These are phyloP conservation scores for Saccostrea cuccullata DNA, from an alignment of 1,140 invertebrate species.

Conservation along the genomic window DNA sequence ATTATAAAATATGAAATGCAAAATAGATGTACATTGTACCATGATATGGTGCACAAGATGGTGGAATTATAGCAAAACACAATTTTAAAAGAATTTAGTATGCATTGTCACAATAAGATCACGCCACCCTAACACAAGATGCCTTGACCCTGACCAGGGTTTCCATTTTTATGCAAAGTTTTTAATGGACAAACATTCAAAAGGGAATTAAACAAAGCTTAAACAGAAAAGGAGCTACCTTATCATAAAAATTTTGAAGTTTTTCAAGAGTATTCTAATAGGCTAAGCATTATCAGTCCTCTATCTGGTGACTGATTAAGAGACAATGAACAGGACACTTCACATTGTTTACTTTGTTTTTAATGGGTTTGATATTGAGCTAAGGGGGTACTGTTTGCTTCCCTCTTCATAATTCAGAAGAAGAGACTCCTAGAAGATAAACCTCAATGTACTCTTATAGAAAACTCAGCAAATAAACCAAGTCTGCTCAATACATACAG, in stretches of 20 bases:
- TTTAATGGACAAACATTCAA: too few relatives aligned
- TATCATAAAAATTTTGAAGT: neutral
- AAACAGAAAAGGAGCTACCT: too few relatives aligned
- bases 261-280: neutral
- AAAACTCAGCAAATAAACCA: neutral
- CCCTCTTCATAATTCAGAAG: neutral
- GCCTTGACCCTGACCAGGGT: too few relatives aligned
- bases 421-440: neutral
- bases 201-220: too few relatives aligned
- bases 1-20: too few relatives aligned
- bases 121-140: too few relatives aligned
- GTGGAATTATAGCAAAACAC: too few relatives aligned
- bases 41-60: too few relatives aligned
- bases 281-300: neutral
- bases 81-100: too few relatives aligned
- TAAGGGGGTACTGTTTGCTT: neutral
- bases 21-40: too few relatives aligned
- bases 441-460: neutral
- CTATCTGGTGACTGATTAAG: neutral
- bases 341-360: neutral
- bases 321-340: neutral
- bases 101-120: too few relatives aligned
- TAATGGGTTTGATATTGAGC: neutral
- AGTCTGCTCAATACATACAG: neutral
- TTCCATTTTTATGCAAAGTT: too few relatives aligned